Evolutionary conservation across 2,888 invertebrate genomes (phyloP).

Genomic region (Aproaerema taeniolella): DNA sequence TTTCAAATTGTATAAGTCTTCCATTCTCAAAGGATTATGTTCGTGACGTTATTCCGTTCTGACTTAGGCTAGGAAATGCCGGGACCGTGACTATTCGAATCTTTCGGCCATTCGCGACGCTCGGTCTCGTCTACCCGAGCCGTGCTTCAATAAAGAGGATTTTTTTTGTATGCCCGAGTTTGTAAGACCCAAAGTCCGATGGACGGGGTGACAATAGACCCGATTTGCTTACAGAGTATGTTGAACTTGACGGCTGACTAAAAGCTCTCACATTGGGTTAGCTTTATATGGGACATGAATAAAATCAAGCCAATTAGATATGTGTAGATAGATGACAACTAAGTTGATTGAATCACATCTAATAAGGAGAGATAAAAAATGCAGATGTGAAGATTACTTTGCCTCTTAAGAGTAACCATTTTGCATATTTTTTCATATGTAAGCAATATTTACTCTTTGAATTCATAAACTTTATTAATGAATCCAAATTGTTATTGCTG

Average conservation of each 20-base stretch:
- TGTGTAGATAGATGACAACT: constrained; percentile 37
- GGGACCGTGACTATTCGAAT: too few species aligned
- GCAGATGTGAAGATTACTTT: neutral
- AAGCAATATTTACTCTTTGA: too few species aligned
- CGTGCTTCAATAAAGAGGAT: constrained; percentile 36
- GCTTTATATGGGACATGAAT: constrained; percentile 42
- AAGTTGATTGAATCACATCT: constrained; percentile 41
- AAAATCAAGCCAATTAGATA: constrained; percentile 39
- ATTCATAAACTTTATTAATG: too few species aligned
- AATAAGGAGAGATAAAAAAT: constrained; percentile 30
- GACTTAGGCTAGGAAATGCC: too few species aligned
- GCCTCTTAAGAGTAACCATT: neutral
- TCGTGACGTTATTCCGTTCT: too few species aligned
- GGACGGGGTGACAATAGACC: constrained; percentile 32
- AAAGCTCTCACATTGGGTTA: constrained; percentile 28
- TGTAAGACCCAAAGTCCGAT: constrained; percentile 7
- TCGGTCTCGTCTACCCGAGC: too few species aligned
- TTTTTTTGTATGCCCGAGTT: constrained; percentile 31
- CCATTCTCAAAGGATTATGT: too few species aligned
- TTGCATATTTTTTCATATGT: constrained; percentile 5
- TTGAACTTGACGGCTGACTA: constrained; percentile 33
- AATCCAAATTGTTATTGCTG: too few species aligned
- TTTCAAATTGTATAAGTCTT: too few species aligned
- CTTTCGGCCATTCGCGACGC: too few species aligned
- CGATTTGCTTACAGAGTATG: constrained; percentile 33